These are phyloP conservation scores for Strigamia maritima DNA, from an alignment of 2,888 invertebrate species.

Conservation along the genomic window DNA sequence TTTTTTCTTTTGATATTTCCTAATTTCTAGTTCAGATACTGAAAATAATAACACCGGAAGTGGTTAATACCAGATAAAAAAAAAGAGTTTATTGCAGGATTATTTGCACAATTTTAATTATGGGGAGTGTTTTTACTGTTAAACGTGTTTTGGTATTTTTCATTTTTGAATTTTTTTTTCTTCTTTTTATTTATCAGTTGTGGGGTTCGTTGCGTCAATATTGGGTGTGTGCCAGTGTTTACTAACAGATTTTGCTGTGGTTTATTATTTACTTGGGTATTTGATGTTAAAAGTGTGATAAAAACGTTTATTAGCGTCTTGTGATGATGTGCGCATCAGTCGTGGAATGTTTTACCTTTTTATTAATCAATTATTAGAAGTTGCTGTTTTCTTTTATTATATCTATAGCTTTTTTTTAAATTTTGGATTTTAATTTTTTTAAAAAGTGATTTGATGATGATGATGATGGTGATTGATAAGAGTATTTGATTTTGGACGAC, in stretches of 20 bases:
- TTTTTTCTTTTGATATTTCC: not conserved
- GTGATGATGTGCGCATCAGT: not conserved
- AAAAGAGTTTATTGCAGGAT: not conserved
- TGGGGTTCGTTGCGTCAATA: not conserved
- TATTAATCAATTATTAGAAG: not conserved
- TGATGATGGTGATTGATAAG: too few species aligned
- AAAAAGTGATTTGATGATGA: too few species aligned
- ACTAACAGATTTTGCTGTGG: not conserved
- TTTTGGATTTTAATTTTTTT: too few species aligned
- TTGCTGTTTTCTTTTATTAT: not conserved
- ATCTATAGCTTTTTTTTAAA: too few species aligned
- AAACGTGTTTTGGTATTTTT: not conserved
- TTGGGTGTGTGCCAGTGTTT: constrained; percentile 19
- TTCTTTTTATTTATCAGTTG: not conserved
- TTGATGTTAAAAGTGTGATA: not conserved
- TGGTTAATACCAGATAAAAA: not conserved
- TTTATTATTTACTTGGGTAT: not conserved
- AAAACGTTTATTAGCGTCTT: not conserved
- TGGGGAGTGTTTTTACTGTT: not conserved
- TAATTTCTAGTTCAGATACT: not conserved
- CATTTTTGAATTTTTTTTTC: not conserved
- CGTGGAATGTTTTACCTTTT: not conserved
- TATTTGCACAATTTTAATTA: not conserved
- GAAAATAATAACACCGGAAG: not conserved
- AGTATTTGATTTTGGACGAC: too few species aligned